Conservation (phyloP, 2,797 vertebrate species). For the Leptoclinus maculatus region DNA sequence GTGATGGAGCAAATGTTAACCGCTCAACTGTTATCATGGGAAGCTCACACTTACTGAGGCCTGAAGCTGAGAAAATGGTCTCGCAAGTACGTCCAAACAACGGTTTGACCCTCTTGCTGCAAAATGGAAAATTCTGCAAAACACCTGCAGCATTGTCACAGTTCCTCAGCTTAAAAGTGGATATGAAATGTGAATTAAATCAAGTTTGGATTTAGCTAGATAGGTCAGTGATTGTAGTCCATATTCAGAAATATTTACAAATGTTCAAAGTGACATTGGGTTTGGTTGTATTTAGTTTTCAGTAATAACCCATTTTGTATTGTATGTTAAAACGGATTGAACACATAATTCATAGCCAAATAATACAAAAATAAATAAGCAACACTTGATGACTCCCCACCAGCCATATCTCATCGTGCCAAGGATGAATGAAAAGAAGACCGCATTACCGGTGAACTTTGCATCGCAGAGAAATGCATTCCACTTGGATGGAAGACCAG, state of each 20-base stretch:
- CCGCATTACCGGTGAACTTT: slow-evolving; percentile 40
- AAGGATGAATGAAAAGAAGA: slow-evolving; percentile 28
- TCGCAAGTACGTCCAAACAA: not conserved
- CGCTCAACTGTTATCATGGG: not conserved
- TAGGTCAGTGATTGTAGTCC: not conserved
- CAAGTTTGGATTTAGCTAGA: not conserved
- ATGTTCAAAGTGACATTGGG: not conserved
- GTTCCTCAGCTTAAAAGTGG: too few relatives aligned
- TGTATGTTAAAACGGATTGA: not conserved
- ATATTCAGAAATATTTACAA: too few relatives aligned
- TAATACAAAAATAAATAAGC: not conserved
- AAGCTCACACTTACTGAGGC: not conserved
- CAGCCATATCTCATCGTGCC: slow-evolving; percentile 27
- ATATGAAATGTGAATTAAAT: not conserved
- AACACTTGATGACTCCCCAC: slow-evolving; percentile 14
- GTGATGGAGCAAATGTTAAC: not conserved
- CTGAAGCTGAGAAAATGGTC: not conserved
- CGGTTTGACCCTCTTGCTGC: not conserved
- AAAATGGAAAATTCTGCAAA: not conserved
- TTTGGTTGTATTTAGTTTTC: not conserved
- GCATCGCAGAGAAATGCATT: slow-evolving; percentile 55
- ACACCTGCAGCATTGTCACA: not conserved
- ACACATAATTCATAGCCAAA: slow-evolving; percentile 1
- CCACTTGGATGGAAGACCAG: slow-evolving; percentile 60
- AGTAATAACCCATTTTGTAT: too few relatives aligned